Percentiles rank a stretch among this genome's conserved stretches.
phyloP scores from a whole-genome alignment of 2,797 vertebrate genomes.

The Cheirogaleus major region DNA sequence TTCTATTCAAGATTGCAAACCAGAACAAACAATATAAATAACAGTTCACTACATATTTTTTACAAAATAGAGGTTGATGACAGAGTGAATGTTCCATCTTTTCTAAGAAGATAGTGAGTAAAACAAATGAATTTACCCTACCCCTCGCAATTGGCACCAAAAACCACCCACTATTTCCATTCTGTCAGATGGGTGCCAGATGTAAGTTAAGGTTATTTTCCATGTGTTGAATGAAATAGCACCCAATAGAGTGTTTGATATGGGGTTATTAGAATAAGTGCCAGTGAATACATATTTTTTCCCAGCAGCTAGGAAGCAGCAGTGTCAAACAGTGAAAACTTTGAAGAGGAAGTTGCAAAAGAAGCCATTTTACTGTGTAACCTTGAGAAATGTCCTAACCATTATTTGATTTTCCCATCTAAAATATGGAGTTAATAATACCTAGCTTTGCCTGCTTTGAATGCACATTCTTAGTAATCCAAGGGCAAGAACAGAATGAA shows the following conservation, averaged over 20 bases:
- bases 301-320: not conserved
- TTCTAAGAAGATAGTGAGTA: conserved; percentile 1
- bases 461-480: not conserved
- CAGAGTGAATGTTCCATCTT: not conserved
- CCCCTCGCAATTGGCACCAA: not conserved
- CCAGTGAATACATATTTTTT: not conserved
- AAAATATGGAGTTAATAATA: conserved; percentile 10
- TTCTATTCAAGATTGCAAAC: not conserved
- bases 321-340: not conserved
- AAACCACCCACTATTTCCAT: not conserved
- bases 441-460: not conserved
- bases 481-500: not conserved
- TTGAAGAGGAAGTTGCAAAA: not conserved
- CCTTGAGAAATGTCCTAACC: not conserved
- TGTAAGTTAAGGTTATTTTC: not conserved
- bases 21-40: conserved; percentile 3
- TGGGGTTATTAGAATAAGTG: not conserved
- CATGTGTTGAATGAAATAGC: not conserved
- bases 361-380: not conserved
- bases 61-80: not conserved
- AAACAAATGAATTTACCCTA: not conserved
- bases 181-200: not conserved
- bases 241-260: not conserved
- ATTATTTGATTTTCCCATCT: not conserved
- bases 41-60: not conserved